Evolutionary conservation across 2,888 invertebrate genomes (phyloP).

Genomic region (Netelia melanura): DNA sequence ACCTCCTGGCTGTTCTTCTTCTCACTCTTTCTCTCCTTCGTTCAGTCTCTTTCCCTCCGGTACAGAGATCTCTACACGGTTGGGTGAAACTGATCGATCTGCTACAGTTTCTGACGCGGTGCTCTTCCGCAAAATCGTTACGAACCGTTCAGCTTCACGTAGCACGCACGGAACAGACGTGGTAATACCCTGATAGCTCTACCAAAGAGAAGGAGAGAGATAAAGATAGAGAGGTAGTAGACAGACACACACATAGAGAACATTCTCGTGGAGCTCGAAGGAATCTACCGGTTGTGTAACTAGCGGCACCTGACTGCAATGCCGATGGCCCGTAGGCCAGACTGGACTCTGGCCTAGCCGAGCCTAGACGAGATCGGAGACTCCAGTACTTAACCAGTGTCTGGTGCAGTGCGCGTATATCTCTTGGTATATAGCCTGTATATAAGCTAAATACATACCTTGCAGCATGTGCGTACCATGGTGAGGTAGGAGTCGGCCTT

Average conservation of each 20-base stretch:
- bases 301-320: conserved; percentile 82
- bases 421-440: conserved; percentile 4
- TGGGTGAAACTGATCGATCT: conserved; percentile 31
- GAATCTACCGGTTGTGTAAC: conserved; percentile 82
- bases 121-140: conserved; percentile 28
- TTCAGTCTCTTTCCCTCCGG: neutral
- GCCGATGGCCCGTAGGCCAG: conserved; percentile 75
- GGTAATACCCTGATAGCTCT: conserved; percentile 31
- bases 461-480: conserved; percentile 32
- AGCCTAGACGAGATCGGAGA: conserved; percentile 63
- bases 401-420: conserved; percentile 34
- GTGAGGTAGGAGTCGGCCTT: neutral
- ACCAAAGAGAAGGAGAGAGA: conserved; percentile 33
- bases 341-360: conserved; percentile 56
- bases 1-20: neutral
- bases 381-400: conserved; percentile 53
- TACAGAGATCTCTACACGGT: conserved; percentile 22
- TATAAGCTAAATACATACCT: conserved; percentile 16
- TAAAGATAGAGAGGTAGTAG: conserved; percentile 12
- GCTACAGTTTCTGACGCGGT: conserved; percentile 41
- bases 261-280: conserved; percentile 69
- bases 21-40: neutral
- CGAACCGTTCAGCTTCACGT: conserved; percentile 30
- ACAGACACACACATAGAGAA: neutral
- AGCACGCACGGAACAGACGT: conserved; percentile 13